Evolutionary conservation across 2,113 vertebrate genomes (phyloP).

Genomic region (Callorhinus ursinus): DNA sequence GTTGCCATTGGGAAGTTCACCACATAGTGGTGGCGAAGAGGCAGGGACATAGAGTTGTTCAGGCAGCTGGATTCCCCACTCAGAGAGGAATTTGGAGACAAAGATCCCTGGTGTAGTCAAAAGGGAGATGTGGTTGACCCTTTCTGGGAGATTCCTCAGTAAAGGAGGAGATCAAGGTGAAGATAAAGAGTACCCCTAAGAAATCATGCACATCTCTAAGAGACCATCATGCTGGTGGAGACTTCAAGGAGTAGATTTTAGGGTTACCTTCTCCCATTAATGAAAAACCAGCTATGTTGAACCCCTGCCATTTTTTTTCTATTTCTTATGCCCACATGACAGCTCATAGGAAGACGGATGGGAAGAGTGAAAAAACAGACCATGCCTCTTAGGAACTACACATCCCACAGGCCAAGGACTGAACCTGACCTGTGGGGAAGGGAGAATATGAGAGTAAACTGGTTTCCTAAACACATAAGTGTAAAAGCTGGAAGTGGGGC

Average conservation of each 20-base stretch:
- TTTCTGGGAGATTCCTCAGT: neutral
- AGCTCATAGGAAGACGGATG: neutral
- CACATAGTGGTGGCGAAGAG: neutral
- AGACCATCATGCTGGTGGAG: neutral
- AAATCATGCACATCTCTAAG: neutral
- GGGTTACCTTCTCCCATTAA: neutral
- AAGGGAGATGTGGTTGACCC: neutral
- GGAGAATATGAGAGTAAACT: neutral
- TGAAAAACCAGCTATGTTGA: neutral
- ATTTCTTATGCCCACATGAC: neutral
- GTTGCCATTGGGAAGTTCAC: neutral
- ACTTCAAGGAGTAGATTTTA: neutral
- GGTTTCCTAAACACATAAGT: neutral
- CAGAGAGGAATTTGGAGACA: neutral
- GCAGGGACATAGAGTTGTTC: neutral
- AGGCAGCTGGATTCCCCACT: neutral
- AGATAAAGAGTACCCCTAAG: neutral
- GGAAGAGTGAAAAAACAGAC: neutral
- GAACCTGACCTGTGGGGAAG: neutral
- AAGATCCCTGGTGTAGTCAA: neutral
- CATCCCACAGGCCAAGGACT: too few relatives aligned
- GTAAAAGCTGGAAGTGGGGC: neutral
- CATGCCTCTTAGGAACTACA: neutral
- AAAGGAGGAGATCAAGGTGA: neutral
- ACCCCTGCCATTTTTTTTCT: neutral